These are phyloP conservation scores for Drosophila austrosaltans DNA, from an alignment of 2,888 invertebrate genomes.

Conservation along the genomic window DNA sequence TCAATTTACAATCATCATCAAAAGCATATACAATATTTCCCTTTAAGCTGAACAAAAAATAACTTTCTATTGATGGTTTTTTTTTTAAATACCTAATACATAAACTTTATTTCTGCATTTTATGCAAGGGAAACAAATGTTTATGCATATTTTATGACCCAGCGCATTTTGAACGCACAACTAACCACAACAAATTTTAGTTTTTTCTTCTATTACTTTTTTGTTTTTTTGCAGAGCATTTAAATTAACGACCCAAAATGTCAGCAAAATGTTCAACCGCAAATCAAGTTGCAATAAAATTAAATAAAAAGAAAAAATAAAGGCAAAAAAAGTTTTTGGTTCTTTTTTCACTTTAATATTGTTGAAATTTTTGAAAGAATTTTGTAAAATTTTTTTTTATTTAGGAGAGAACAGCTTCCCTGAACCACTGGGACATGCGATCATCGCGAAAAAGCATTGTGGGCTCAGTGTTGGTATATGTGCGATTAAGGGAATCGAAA, in stretches of 20 bases:
- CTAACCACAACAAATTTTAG: slow-evolving; percentile 53
- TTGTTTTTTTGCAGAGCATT: slow-evolving; percentile 60
- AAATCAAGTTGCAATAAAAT: slow-evolving; percentile 56
- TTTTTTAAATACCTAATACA: not conserved
- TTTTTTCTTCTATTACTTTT: slow-evolving; percentile 33
- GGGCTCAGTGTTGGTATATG: slow-evolving; percentile 41
- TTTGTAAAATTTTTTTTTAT: not conserved
- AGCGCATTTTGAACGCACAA: slow-evolving; percentile 33
- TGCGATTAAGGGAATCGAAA: slow-evolving; percentile 36
- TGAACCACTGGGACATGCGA: slow-evolving; percentile 62
- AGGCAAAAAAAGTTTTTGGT: not conserved
- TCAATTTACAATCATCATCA: slow-evolving; percentile 3
- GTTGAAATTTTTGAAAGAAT: not conserved
- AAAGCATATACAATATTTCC: slow-evolving; percentile 2
- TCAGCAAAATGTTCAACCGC: slow-evolving; percentile 61
- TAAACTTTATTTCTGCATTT: slow-evolving; percentile 14
- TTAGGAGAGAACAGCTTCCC: slow-evolving; percentile 63
- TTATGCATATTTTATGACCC: slow-evolving; percentile 63
- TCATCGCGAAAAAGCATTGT: slow-evolving; percentile 39
- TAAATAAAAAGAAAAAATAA: not conserved
- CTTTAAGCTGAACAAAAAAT: not conserved
- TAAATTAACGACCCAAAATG: slow-evolving; percentile 68
- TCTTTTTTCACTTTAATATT: not conserved
- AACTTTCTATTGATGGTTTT: not conserved
- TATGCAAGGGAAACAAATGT: slow-evolving; percentile 40